Percentiles rank a stretch among this genome's conserved stretches.
phyloP scores from a whole-genome alignment of 2,797 vertebrate species.

The Ctenochaetus hawaiiensis region DNA sequence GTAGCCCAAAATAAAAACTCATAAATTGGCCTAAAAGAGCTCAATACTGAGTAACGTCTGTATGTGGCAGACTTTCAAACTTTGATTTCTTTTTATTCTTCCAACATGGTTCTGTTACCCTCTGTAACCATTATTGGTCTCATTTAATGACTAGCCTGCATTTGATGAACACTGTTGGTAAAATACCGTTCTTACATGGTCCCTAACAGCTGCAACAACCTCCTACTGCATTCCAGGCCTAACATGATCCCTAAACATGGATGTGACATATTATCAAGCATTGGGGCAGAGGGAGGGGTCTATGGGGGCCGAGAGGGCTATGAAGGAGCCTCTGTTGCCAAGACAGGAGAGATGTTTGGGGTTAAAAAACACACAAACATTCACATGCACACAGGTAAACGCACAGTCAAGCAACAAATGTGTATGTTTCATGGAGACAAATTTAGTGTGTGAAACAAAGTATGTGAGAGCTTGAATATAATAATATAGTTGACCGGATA shows the following conservation, averaged over 20 bases:
- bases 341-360: constrained; percentile 1
- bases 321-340: constrained; percentile 39
- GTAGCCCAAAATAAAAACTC: no score
- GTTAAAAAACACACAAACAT: constrained; percentile 9
- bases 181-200: constrained; percentile 16
- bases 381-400: background rate
- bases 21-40: background rate
- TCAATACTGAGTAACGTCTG: background rate
- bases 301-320: background rate
- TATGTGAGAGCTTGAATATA: no score
- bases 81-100: background rate
- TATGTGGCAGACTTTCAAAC: background rate
- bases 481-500: no score
- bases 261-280: constrained; percentile 34
- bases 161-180: constrained; percentile 2
- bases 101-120: background rate
- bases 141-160: constrained; percentile 7
- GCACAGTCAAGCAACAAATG: background rate
- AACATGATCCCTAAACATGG: constrained; percentile 31
- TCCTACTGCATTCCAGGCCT: constrained; percentile 25
- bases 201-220: constrained; percentile 8
- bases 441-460: no score
- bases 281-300: constrained; percentile 6
- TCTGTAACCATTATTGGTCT: background rate
- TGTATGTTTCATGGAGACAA: no score